Conservation (phyloP, 2,888 invertebrate species). For the Cenopis cana region DNA sequence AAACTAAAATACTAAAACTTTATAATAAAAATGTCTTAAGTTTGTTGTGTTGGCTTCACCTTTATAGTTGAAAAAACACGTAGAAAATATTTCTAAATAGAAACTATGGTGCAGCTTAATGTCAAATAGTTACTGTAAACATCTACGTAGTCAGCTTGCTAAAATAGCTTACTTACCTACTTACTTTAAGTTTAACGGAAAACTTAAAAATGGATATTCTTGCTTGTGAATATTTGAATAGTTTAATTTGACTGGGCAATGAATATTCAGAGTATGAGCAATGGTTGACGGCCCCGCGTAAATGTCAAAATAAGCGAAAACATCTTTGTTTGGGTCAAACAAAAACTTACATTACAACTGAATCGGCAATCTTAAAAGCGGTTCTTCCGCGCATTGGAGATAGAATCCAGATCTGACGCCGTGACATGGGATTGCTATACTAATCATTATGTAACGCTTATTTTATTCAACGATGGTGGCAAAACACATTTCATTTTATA, state of each 20-base stretch:
- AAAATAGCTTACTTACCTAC: not conserved
- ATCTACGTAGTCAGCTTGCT: not conserved
- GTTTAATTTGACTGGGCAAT: conserved; percentile 2
- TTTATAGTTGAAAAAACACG: not conserved
- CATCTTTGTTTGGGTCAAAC: not conserved
- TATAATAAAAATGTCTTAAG: not conserved
- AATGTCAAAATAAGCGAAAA: conserved; percentile 28
- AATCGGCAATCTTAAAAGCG: not conserved
- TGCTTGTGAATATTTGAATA: conserved; percentile 16
- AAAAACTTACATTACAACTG: not conserved
- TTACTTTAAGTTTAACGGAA: not conserved
- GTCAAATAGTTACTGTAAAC: not conserved
- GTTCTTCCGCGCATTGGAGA: not conserved
- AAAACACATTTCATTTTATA: no score
- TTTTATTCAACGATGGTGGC: no score
- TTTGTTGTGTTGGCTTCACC: not conserved
- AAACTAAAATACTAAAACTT: no score
- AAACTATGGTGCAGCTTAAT: not conserved
- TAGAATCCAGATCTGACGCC: not conserved
- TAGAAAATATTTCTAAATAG: not conserved
- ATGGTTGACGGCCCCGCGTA: conserved; percentile 23
- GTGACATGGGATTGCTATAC: no score
- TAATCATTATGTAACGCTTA: no score
- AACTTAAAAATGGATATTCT: conserved; percentile 1
- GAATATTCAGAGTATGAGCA: conserved; percentile 18